Evolutionary conservation across 2,113 vertebrate genomes (phyloP).

Genomic region (Madoqua kirkii): DNA sequence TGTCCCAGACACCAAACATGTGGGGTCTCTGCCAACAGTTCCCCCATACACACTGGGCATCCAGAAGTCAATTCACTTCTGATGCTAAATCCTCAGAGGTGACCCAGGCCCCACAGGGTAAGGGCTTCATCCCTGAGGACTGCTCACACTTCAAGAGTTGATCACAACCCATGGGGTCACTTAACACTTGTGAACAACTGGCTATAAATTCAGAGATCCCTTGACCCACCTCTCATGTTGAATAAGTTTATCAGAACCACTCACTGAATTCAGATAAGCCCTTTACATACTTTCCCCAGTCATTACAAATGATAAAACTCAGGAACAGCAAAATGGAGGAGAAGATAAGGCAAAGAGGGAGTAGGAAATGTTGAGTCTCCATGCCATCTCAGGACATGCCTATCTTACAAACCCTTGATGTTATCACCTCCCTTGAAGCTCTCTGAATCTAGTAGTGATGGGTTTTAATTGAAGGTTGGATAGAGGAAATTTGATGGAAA

Average conservation of each 20-base stretch:
- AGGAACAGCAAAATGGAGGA: neutral
- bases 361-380: neutral
- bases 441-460: neutral
- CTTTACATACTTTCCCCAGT: neutral
- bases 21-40: neutral
- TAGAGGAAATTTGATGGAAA: neutral
- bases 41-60: neutral
- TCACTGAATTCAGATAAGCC: neutral
- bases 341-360: neutral
- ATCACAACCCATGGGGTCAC: neutral
- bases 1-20: neutral
- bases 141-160: neutral
- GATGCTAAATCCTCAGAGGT: neutral
- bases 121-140: neutral
- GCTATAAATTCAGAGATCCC: neutral
- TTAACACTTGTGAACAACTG: neutral
- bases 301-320: neutral
- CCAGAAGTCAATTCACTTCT: neutral
- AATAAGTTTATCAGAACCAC: neutral
- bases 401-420: neutral
- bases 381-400: neutral
- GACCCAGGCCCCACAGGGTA: neutral
- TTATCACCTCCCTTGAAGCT: neutral
- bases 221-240: neutral
- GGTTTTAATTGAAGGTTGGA: neutral